Base-by-base conservation (phyloP, 2,888 invertebrate genomes). In the Philhelius pedissequus region DNA sequence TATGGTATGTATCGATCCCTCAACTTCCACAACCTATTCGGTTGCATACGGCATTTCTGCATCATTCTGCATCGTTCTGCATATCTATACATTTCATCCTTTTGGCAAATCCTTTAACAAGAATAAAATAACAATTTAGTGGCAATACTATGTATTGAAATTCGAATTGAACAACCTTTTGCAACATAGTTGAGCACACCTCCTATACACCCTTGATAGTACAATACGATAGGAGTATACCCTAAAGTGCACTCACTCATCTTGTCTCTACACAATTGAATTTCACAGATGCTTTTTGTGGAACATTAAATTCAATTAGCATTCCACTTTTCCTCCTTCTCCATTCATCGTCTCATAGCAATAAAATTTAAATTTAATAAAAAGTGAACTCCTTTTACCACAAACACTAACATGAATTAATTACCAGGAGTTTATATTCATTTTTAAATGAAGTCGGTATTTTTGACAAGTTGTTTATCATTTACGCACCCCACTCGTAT, bases 221-320 rank as follows among this genome's bases (percentile, higher is more conserved):
- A n/a, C n/a, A n/a, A n/a, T n/a, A n/a, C n/a, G n/a, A 6, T 15
- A 15, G 15, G 3, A 40, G 40, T 15, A 54, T 54, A 32, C 54
- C 54, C 32, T 54, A 11, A 20, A 54, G 54, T 54, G 54, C 54
- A 54, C 32, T 54, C 22, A n/a, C 5, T 18, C 54, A 6, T 18
- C n/a, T n/a, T n/a, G n/a, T 54, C 32, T 32, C 32, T 11, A 32
- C 32, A 54, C 32, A 54, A 54, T 54, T 54, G 20, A 54, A 54
- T 54, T 54, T 54, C 18, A 54, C 32, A 54, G 54, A 54, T 32
- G 30, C 54, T 54, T 54, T n/a, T 54, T 54, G 54, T 54, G 54
- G 18, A 54, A 18, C 54, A 54, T 20, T 32, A 54, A 54, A 54
- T 54, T 32, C 32, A 54, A 54, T 54, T 54, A 54, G 13, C 18